Percentiles rank a stretch among this genome's conserved stretches.
These are phyloP conservation scores for Nephrotoma appendiculata DNA, from an alignment of 2,888 invertebrate genomes.

Conservation along the genomic window DNA sequence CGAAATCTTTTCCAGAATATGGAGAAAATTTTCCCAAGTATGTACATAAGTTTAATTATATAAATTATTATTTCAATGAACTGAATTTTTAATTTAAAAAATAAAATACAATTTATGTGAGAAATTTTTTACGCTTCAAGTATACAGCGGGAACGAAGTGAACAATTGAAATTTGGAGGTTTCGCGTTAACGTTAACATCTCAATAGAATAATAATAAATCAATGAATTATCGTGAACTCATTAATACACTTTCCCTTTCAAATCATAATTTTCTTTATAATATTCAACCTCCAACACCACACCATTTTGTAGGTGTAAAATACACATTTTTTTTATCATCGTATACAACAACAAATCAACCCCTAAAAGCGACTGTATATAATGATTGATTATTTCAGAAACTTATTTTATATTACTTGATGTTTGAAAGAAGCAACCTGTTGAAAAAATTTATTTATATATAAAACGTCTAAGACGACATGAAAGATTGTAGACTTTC, in stretches of 20 bases:
- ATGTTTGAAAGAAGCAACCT: neutral
- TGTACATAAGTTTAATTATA: neutral
- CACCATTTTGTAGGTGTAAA: neutral
- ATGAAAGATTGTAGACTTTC: neutral
- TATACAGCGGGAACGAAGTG: neutral
- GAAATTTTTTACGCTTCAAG: neutral
- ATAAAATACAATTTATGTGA: neutral
- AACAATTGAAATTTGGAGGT: neutral
- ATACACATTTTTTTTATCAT: neutral
- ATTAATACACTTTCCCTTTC: neutral
- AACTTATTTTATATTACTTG: neutral
- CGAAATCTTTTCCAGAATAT: neutral
- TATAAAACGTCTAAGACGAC: neutral
- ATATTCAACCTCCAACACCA: neutral
- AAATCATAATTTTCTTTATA: neutral
- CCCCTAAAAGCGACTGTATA: neutral
- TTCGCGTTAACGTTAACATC: neutral
- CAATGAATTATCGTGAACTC: neutral
- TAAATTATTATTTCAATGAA: neutral
- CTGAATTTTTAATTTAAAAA: neutral
- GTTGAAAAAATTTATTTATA: neutral
- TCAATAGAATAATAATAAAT: neutral
- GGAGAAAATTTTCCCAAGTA: neutral
- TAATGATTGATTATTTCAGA: neutral
- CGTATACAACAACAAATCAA: neutral